Percentiles rank a stretch among this genome's conserved stretches.
Conservation (phyloP, 2,113 vertebrate species). For the Seriola dumerili region DNA sequence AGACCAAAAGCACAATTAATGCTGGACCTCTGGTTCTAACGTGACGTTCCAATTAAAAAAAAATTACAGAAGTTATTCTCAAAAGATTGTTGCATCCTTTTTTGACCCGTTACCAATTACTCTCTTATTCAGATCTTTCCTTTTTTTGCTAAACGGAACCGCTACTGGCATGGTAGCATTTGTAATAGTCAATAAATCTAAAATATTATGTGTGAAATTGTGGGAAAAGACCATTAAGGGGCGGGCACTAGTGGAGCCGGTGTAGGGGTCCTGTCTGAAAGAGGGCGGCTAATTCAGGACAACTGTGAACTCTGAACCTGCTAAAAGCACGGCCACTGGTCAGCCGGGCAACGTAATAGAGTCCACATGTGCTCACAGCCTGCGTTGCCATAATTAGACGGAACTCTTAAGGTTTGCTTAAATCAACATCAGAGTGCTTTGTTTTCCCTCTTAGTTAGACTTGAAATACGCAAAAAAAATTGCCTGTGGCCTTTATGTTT, state of each 20-base stretch:
- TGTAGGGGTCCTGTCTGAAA: constrained; percentile 89
- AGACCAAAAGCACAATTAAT: constrained; percentile 55
- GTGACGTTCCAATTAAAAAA: constrained; percentile 48
- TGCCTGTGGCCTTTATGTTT: constrained; percentile 67
- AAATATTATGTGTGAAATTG: constrained; percentile 99
- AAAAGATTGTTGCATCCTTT: constrained; percentile 65
- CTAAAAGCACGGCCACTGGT: constrained; percentile 90
- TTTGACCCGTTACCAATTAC: constrained; percentile 83
- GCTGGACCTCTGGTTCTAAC: constrained; percentile 20
- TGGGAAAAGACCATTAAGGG: constrained; percentile 92
- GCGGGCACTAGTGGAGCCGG: constrained; percentile 89
- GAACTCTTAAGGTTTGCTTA: constrained; percentile 81
- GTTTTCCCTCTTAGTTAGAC: constrained; percentile 47
- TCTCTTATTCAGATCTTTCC: constrained; percentile 88
- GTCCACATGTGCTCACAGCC: constrained; percentile 90
- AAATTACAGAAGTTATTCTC: not conserved
- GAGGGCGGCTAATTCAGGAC: constrained; percentile 93
- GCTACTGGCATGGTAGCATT: constrained; percentile 94
- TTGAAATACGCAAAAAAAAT: constrained; percentile 55
- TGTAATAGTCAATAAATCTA: constrained; percentile 98
- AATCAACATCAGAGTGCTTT: constrained; percentile 80
- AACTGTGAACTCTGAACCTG: constrained; percentile 97
- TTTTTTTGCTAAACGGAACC: constrained; percentile 84
- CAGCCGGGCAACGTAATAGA: constrained; percentile 88
- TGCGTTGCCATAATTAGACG: constrained; percentile 81